These are phyloP conservation scores for Labeo calbasu DNA, from an alignment of 2,797 vertebrate species.

Conservation along the genomic window DNA sequence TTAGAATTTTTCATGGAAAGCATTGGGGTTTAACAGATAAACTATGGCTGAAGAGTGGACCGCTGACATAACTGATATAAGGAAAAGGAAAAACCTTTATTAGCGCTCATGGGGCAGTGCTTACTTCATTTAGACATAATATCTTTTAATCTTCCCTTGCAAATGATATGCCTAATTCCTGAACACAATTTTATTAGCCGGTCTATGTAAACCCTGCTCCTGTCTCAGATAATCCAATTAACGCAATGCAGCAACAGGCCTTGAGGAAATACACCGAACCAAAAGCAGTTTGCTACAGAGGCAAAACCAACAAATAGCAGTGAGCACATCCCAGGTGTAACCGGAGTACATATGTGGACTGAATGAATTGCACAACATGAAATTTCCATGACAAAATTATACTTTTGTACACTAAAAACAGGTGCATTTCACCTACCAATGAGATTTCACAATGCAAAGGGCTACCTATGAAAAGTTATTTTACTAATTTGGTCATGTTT, in stretches of 20 bases:
- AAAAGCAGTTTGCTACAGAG: conserved; percentile 17
- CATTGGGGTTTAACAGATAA: background rate
- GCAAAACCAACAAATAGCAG: background rate
- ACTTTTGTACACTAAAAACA: background rate
- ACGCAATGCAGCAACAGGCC: conserved; percentile 29
- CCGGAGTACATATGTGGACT: background rate
- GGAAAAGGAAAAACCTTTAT: conserved; percentile 13
- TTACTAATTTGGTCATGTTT: background rate
- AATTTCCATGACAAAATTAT: background rate
- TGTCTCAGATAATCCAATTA: conserved; percentile 61
- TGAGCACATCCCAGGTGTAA: background rate
- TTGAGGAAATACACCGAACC: conserved; percentile 42
- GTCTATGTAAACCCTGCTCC: conserved; percentile 39
- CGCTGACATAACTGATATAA: conserved; percentile 14
- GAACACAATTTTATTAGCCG: conserved; percentile 50
- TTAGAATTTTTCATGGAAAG: no score
- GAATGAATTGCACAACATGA: background rate
- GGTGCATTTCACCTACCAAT: background rate
- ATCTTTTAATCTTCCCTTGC: conserved; percentile 56
- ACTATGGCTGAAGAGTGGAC: background rate
- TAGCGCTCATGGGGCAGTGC: conserved; percentile 27
- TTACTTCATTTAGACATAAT: conserved; percentile 54
- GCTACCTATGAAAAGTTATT: background rate
- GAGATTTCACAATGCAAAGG: background rate
- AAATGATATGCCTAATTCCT: conserved; percentile 48